A percentile compares a stretch with the other conserved stretches of the same genome.
Conservation (phyloP, 2,888 invertebrate genomes). For the Trypoxylon attenuatum region DNA sequence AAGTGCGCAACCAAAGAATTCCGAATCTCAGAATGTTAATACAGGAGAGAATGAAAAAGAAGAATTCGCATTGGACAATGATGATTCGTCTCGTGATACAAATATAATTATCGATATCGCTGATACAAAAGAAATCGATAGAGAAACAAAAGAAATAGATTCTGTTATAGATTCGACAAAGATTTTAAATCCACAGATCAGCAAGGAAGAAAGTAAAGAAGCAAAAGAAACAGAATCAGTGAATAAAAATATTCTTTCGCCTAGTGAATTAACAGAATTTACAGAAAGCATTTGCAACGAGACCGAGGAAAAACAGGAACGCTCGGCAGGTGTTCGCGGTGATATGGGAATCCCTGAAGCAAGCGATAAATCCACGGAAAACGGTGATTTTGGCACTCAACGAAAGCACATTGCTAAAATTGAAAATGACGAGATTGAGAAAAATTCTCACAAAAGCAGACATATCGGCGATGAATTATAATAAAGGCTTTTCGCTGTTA, state of each 20-base stretch:
- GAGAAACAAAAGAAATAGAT: too few species aligned
- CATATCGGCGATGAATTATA: conserved; percentile 66
- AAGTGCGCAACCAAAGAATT: background rate
- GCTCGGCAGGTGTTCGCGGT: conserved; percentile 27
- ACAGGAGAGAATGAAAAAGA: background rate
- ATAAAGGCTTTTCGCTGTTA: conserved; percentile 46
- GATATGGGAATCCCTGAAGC: conserved; percentile 29
- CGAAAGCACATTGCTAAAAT: conserved; percentile 32
- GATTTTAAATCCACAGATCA: too few species aligned
- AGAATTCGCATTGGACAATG: too few species aligned
- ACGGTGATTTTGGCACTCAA: conserved; percentile 17
- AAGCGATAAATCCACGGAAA: conserved; percentile 9
- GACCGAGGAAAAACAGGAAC: conserved; percentile 28
- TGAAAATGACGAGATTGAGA: conserved; percentile 27
- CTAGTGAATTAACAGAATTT: too few species aligned
- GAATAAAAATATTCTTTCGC: too few species aligned
- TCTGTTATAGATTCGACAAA: too few species aligned
- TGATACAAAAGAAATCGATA: too few species aligned
- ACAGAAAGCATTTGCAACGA: too few species aligned
- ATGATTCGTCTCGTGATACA: too few species aligned
- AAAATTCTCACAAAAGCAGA: conserved; percentile 43
- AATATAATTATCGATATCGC: too few species aligned
- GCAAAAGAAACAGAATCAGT: too few species aligned
- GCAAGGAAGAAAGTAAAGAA: too few species aligned
- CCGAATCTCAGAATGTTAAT: background rate